These are phyloP conservation scores for Alces alces DNA, from an alignment of 2,113 vertebrate genomes.

Conservation along the genomic window DNA sequence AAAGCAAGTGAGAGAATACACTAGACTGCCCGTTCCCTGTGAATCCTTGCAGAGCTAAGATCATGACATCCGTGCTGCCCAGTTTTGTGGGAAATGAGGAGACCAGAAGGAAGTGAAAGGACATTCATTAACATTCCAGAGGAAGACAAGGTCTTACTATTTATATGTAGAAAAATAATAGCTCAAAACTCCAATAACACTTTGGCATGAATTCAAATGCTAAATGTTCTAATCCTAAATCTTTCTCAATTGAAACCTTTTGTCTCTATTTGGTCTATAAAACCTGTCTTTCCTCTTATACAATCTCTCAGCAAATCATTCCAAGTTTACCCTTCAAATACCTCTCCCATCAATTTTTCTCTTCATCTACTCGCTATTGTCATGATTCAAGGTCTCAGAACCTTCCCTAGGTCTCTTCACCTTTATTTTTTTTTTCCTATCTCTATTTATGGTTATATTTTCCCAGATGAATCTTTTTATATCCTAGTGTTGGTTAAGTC, in stretches of 20 bases:
- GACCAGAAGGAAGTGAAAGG: background rate
- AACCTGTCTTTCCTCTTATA: background rate
- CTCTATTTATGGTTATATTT: background rate
- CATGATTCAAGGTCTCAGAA: background rate
- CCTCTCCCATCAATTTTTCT: background rate
- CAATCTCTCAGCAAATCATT: background rate
- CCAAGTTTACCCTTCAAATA: background rate
- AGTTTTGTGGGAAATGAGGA: background rate
- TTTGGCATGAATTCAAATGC: background rate
- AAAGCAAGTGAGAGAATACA: background rate
- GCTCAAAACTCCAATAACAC: background rate
- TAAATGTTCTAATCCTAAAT: background rate
- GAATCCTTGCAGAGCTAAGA: background rate
- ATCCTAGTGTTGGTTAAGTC: background rate
- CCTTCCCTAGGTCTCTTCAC: background rate
- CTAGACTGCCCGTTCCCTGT: rapidly evolving
- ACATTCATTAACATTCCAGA: background rate
- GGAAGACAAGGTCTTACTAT: background rate
- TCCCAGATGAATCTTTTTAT: background rate
- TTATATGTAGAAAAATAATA: background rate
- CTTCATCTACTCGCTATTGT: background rate
- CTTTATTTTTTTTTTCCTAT: background rate
- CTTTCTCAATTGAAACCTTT: background rate
- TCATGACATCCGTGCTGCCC: background rate
- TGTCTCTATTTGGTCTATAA: background rate